These are phyloP conservation scores for Platysteira castanea DNA, from an alignment of 2,113 vertebrate genomes.

Conservation along the genomic window DNA sequence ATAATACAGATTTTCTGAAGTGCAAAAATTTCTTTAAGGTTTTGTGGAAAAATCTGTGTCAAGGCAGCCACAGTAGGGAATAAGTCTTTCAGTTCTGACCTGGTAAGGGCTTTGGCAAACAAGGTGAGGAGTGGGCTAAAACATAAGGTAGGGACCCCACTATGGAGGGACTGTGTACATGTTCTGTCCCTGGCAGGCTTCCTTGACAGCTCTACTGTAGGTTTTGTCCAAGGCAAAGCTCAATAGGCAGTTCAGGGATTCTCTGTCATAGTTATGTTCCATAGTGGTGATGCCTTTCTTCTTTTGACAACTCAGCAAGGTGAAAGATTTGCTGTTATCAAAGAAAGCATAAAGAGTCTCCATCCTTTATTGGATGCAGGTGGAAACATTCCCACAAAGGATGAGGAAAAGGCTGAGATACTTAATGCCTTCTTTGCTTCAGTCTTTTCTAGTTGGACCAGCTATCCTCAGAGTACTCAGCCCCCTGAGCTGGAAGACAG, in stretches of 20 bases:
- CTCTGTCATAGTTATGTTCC: background rate
- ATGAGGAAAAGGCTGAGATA: background rate
- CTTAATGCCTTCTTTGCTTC: background rate
- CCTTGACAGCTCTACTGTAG: background rate
- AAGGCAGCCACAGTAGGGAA: background rate
- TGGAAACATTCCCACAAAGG: background rate
- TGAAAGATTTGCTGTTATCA: background rate
- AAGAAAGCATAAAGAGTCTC: background rate
- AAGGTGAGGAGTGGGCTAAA: background rate
- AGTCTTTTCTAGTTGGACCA: background rate
- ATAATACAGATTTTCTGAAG: background rate
- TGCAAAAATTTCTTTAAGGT: background rate
- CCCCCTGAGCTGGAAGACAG: background rate
- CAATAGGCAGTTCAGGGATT: background rate
- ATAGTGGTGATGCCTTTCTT: background rate
- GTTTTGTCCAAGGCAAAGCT: background rate
- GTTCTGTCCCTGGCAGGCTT: background rate
- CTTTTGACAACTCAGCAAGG: background rate
- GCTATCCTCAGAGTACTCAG: background rate
- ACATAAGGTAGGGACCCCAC: background rate
- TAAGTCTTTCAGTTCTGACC: background rate
- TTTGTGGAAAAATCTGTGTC: background rate
- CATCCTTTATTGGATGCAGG: background rate
- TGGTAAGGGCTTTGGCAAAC: background rate
- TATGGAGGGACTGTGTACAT: rapidly evolving